These are phyloP conservation scores for Pectinophora gossypiella DNA, from an alignment of 1,140 invertebrate genomes.

Conservation along the genomic window DNA sequence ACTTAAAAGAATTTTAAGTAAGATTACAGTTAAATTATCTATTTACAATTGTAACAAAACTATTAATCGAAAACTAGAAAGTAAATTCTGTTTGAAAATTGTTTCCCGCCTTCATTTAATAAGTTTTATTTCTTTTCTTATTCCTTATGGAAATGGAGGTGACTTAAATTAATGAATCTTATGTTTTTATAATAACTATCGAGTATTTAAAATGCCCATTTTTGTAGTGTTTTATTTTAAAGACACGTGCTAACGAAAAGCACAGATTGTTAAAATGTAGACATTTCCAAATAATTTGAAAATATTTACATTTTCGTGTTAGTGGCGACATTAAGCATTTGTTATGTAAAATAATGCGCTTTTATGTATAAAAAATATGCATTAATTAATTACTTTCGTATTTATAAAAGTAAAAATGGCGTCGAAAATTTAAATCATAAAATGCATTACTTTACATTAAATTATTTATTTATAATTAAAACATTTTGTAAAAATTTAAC, in stretches of 20 bases:
- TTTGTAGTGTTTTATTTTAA: constrained; percentile 27
- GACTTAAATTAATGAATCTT: constrained; percentile 17
- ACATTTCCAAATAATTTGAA: constrained; percentile 38
- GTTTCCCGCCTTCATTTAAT: neutral
- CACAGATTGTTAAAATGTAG: constrained; percentile 34
- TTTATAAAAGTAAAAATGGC: neutral
- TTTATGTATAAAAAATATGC: neutral
- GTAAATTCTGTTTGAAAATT: too few species aligned
- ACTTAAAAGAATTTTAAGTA: too few species aligned
- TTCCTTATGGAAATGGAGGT: constrained; percentile 71
- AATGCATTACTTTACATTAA: constrained; percentile 25
- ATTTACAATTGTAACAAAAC: too few species aligned
- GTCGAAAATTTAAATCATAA: neutral
- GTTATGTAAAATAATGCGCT: constrained; percentile 32
- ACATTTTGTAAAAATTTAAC: too few species aligned
- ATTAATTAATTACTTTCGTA: neutral
- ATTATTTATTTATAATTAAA: constrained; percentile 13
- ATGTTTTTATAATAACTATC: neutral
- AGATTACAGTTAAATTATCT: too few species aligned
- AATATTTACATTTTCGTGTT: constrained; percentile 52
- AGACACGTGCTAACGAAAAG: constrained; percentile 38
- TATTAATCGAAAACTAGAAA: too few species aligned
- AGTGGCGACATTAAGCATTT: constrained; percentile 38
- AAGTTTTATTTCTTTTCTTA: neutral
- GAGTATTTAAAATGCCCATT: constrained; percentile 66